A percentile compares a stretch with the other conserved stretches of the same genome.
Evolutionary conservation across 2,797 vertebrate species (phyloP).

Genomic region (Sphenodon punctatus): DNA sequence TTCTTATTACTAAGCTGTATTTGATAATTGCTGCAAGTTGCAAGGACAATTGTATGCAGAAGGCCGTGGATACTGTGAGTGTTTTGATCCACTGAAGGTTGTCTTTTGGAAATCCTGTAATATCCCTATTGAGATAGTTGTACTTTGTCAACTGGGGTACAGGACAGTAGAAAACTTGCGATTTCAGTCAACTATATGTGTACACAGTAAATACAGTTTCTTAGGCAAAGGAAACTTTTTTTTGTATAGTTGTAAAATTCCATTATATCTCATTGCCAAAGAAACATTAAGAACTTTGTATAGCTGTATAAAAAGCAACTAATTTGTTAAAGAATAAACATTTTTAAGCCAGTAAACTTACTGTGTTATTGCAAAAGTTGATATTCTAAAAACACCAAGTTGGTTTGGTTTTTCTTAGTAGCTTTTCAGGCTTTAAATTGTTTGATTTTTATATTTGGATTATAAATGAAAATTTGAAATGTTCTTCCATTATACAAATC

Average conservation of each 20-base stretch:
- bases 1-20: conserved; percentile 87
- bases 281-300: conserved; percentile 83
- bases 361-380: too few relatives aligned
- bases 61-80: conserved; percentile 88
- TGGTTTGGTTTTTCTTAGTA: conserved; percentile 60
- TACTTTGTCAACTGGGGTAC: conserved; percentile 77
- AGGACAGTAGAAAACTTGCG: conserved; percentile 76
- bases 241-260: conserved; percentile 82
- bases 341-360: conserved; percentile 81
- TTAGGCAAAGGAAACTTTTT: conserved; percentile 83
- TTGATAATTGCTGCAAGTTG: conserved; percentile 86
- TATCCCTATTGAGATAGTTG: conserved; percentile 78
- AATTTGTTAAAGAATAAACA: conserved; percentile 85
- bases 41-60: conserved; percentile 79
- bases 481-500: conserved; percentile 71
- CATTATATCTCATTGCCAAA: conserved; percentile 84
- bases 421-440: conserved; percentile 71
- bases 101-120: conserved; percentile 78
- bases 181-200: conserved; percentile 76
- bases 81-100: conserved; percentile 83
- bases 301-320: conserved; percentile 85
- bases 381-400: conserved; percentile 70
- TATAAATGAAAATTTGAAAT: conserved; percentile 69
- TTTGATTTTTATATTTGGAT: conserved; percentile 73
- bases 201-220: conserved; percentile 83